Percentiles rank a stretch among this genome's conserved stretches.
phyloP scores from a whole-genome alignment of 1,140 invertebrate species.

The Heliconius congener region DNA sequence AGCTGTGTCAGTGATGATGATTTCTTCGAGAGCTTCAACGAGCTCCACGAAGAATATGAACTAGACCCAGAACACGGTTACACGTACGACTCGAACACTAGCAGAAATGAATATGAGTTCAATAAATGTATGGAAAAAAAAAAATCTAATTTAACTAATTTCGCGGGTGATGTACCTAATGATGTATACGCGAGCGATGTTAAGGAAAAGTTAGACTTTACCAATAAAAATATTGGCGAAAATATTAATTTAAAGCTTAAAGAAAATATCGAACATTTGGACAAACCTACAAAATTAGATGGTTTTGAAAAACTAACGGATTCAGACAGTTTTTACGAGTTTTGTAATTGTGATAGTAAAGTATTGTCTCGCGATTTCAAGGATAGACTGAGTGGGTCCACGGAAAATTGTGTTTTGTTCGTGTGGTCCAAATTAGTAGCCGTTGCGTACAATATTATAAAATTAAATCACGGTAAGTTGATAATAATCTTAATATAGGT shows the following conservation, averaged over 20 bases:
- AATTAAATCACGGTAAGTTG: constrained; percentile 60
- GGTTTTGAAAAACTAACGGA: constrained; percentile 42
- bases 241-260: constrained; percentile 57
- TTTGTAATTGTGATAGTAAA: neutral
- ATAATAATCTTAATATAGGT: constrained; percentile 37
- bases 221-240: constrained; percentile 50
- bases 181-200: constrained; percentile 42
- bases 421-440: constrained; percentile 65
- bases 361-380: constrained; percentile 16
- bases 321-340: neutral
- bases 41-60: constrained; percentile 52
- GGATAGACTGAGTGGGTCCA: neutral
- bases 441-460: constrained; percentile 64
- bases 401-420: constrained; percentile 2
- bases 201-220: constrained; percentile 45
- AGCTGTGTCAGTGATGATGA: constrained; percentile 46
- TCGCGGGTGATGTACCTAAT: constrained; percentile 44
- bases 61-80: constrained; percentile 42
- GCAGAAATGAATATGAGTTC: constrained; percentile 44
- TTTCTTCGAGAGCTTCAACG: constrained; percentile 58
- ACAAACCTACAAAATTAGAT: constrained; percentile 48
- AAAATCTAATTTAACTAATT: constrained; percentile 40
- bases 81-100: constrained; percentile 44
- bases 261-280: constrained; percentile 55
- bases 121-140: constrained; percentile 46